Evolutionary conservation across 2,113 vertebrate species (phyloP).

Genomic region (Eonycteris spelaea): DNA sequence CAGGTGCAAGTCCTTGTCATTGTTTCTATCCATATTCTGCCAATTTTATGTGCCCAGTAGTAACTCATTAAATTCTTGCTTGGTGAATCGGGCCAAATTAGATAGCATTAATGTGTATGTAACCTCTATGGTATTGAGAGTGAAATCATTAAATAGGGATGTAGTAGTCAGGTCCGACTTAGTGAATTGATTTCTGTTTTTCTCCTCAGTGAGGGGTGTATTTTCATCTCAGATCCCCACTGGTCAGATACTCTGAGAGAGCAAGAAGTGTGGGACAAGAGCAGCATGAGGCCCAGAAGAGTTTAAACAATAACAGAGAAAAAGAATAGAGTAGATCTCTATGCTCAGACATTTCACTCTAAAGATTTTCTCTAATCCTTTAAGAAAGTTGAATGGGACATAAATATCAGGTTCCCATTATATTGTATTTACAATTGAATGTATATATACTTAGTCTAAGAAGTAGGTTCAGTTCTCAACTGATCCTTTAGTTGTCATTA

Average conservation of each 20-base stretch:
- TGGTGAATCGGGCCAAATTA: background rate
- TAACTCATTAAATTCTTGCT: background rate
- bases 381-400: background rate
- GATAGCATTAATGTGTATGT: background rate
- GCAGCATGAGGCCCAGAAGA: background rate
- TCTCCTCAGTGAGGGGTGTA: background rate
- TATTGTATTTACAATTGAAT: background rate
- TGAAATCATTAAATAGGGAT: background rate
- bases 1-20: background rate
- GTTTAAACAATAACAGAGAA: background rate
- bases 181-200: background rate
- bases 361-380: background rate
- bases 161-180: background rate
- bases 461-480: background rate
- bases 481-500: background rate
- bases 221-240: background rate
- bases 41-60: background rate
- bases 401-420: background rate
- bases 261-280: background rate
- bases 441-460: background rate
- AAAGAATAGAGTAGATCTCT: background rate
- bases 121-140: background rate
- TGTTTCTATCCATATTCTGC: background rate
- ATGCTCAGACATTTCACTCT: background rate
- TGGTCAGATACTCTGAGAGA: background rate